Conservation (phyloP, 2,797 vertebrate genomes). For the Chelidonichthys spinosus region DNA sequence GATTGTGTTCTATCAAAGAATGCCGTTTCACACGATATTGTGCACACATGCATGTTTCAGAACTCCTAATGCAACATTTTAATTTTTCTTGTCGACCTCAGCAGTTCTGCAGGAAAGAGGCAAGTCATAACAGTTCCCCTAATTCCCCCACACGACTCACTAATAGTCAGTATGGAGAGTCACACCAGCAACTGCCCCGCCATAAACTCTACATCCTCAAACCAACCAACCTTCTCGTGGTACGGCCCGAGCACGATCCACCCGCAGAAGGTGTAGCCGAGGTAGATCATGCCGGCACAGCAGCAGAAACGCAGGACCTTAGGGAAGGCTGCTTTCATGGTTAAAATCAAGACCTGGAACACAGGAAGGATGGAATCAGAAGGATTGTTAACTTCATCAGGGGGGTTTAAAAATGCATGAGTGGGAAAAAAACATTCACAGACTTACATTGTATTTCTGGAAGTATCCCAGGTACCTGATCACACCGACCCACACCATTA, state of each 20-base stretch:
- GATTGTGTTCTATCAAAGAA: conserved; percentile 3
- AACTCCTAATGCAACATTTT: not conserved
- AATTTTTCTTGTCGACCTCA: conserved; percentile 6
- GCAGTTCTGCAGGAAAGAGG: conserved; percentile 16
- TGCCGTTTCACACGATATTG: conserved; percentile 9
- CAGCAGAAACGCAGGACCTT: conserved; percentile 97
- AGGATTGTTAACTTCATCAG: not conserved
- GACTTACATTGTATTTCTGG: conserved; percentile 96
- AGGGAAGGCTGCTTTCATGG: conserved; percentile 94
- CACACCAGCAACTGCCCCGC: not conserved
- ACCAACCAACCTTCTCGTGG: conserved; percentile 91
- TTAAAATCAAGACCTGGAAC: conserved; percentile 93
- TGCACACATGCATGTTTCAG: not conserved
- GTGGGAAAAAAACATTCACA: not conserved
- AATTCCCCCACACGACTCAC: not conserved
- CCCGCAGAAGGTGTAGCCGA: conserved; percentile 98
- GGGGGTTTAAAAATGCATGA: not conserved
- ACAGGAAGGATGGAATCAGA: not conserved
- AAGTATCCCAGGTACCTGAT: conserved; percentile 98
- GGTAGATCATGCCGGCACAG: conserved; percentile 98
- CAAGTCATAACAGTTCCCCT: conserved; percentile 22
- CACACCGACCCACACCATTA: conserved; percentile 96
- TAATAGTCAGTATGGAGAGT: not conserved
- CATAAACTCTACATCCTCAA: not conserved
- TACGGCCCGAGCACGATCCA: conserved; percentile 98